Percentiles rank a stretch among this genome's conserved stretches.
phyloP scores from a whole-genome alignment of 2,888 invertebrate genomes.

The Aethes cnicana region DNA sequence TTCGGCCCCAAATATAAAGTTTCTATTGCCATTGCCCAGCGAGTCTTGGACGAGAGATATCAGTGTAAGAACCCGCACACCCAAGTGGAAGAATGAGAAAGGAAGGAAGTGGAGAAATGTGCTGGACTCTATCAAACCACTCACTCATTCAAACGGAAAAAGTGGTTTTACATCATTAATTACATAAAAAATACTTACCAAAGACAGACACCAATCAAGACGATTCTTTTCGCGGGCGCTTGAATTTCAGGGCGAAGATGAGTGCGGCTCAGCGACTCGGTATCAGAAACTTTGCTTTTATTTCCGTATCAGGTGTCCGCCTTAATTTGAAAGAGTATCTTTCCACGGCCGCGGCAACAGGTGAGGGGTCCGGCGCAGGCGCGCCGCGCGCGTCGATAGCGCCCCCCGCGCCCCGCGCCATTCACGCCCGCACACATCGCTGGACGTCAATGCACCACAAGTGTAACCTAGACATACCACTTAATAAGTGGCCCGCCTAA shows the following conservation, averaged over 20 bases:
- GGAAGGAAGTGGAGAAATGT: too few relatives aligned
- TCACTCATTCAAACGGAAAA: too few relatives aligned
- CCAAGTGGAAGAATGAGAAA: too few relatives aligned
- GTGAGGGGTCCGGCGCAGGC: constrained; percentile 71
- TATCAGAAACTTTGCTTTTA: constrained; percentile 61
- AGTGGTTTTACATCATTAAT: too few relatives aligned
- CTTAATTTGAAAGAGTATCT: constrained; percentile 78
- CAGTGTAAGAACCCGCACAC: too few relatives aligned
- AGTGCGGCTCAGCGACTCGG: constrained; percentile 26
- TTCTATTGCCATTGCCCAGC: too few relatives aligned
- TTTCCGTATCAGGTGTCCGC: constrained; percentile 75
- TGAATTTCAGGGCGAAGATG: constrained; percentile 6
- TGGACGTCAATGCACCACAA: constrained; percentile 36
- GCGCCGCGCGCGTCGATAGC: constrained; percentile 76
- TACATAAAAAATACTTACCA: too few relatives aligned
- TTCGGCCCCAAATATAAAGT: too few relatives aligned
- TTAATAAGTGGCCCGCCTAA: constrained; percentile 32
- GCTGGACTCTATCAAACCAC: too few relatives aligned
- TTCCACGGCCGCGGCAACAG: constrained; percentile 80
- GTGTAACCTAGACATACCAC: constrained; percentile 34
- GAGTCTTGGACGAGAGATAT: too few relatives aligned
- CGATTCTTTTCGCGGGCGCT: background rate
- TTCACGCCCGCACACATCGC: constrained; percentile 70
- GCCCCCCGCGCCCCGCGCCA: constrained; percentile 58
- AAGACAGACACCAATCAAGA: background rate